Percentiles rank a stretch among this genome's conserved stretches.
These are phyloP conservation scores for Dryomyza anilis DNA, from an alignment of 2,888 invertebrate genomes.

Conservation along the genomic window DNA sequence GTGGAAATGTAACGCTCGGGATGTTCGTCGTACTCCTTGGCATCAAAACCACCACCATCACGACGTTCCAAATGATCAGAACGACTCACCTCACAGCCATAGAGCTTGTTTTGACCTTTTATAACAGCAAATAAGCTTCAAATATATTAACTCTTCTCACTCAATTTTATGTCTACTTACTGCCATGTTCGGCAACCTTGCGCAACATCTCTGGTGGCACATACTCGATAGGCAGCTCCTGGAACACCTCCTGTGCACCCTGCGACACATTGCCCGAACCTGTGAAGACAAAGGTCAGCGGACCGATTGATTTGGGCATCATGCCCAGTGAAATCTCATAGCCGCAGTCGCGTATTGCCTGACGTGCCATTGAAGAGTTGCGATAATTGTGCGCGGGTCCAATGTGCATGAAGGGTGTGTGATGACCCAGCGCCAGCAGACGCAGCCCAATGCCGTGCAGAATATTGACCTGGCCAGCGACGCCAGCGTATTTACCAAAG, in stretches of 20 bases:
- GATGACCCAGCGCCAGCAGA: conserved; percentile 90
- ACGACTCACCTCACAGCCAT: conserved; percentile 93
- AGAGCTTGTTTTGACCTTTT: conserved; percentile 89
- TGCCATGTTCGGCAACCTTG: conserved; percentile 96
- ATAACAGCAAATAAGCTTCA: neutral
- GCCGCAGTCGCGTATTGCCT: conserved; percentile 97
- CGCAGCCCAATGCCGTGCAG: conserved; percentile 95
- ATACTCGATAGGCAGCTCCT: conserved; percentile 96
- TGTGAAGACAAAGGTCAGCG: conserved; percentile 96
- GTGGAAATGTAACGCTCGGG: conserved; percentile 95
- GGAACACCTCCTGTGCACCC: conserved; percentile 91
- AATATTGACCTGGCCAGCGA: conserved; percentile 98
- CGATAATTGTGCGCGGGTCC: conserved; percentile 99
- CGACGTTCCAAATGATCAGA: conserved; percentile 92
- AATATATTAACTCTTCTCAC: neutral
- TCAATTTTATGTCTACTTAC: conserved; percentile 64
- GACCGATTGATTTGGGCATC: conserved; percentile 98
- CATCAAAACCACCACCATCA: conserved; percentile 90
- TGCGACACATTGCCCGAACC: conserved; percentile 98
- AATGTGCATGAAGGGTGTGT: conserved; percentile 99
- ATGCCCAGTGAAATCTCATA: conserved; percentile 95
- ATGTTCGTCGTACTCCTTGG: conserved; percentile 84
- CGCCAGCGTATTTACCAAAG: conserved; percentile 98
- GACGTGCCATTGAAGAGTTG: conserved; percentile 95
- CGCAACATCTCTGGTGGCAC: conserved; percentile 93